A percentile compares a stretch with the other conserved stretches of the same genome.
These are phyloP conservation scores for Falco naumanni DNA, from an alignment of 2,797 vertebrate genomes.

Conservation along the genomic window DNA sequence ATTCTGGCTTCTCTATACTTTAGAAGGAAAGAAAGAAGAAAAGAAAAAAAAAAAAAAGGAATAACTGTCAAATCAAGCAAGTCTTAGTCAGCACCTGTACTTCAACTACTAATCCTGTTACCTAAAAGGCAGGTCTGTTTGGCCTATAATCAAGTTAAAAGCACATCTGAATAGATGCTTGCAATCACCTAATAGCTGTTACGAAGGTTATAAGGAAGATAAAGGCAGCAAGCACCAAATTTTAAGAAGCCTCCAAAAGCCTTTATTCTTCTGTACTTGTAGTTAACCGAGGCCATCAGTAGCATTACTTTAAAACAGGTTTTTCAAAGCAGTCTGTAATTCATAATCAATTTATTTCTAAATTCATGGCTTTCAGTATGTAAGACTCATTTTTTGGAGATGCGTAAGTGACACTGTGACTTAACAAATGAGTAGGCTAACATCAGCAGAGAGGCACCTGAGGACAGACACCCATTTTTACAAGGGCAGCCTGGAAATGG, in stretches of 20 bases:
- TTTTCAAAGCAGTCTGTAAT: not conserved
- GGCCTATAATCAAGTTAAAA: not conserved
- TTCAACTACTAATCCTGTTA: constrained; percentile 10
- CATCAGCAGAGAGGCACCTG: not conserved
- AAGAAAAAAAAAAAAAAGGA: too few relatives aligned
- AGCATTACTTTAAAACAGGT: not conserved
- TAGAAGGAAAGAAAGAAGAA: not conserved
- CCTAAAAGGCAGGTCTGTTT: constrained; percentile 26
- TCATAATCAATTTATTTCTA: not conserved
- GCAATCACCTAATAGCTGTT: not conserved
- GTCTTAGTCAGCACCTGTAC: not conserved
- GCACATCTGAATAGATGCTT: not conserved
- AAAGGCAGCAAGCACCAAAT: not conserved
- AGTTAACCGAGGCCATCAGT: not conserved
- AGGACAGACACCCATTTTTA: not conserved
- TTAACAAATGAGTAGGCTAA: not conserved
- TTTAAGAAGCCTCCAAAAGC: not conserved
- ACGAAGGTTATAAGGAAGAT: not conserved
- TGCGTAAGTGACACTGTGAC: not conserved
- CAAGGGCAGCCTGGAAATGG: not conserved
- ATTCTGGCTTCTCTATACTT: not conserved
- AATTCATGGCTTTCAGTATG: not conserved
- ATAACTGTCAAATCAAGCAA: not conserved
- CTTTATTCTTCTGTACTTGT: not conserved
- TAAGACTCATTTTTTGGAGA: not conserved